Percentiles rank a stretch among this genome's conserved stretches.
Conservation (phyloP, 2,888 invertebrate genomes). For the Frankliniella fusca region DNA sequence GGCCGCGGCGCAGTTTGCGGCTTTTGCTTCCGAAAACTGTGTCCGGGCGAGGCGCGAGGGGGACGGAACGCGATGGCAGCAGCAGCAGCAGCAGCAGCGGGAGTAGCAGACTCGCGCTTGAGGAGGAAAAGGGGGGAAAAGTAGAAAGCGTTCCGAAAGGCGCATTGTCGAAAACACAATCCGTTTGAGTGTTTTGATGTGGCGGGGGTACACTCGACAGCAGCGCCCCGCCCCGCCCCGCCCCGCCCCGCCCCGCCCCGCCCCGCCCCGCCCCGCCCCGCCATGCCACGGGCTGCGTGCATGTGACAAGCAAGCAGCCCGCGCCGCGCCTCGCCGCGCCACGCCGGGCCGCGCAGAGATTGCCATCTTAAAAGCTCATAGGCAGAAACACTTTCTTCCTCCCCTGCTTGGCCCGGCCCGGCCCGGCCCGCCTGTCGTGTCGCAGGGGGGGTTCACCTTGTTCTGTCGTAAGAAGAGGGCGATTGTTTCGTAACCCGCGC, state of each 20-base stretch:
- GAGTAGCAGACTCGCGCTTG: background rate
- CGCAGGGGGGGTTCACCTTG: too few relatives aligned
- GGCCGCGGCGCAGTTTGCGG: background rate
- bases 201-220: background rate
- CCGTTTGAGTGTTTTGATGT: constrained; percentile 20
- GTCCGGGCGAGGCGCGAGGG: background rate
- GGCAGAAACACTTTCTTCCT: background rate
- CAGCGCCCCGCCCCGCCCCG: too few relatives aligned
- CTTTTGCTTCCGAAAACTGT: background rate
- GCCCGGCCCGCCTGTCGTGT: too few relatives aligned
- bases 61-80: background rate
- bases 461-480: too few relatives aligned
- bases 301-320: background rate
- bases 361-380: constrained; percentile 25
- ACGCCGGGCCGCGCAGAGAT: background rate
- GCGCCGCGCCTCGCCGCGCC: background rate
- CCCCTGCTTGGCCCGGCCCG: background rate
- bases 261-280: background rate
- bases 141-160: constrained; percentile 22
- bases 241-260: background rate
- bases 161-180: constrained; percentile 11
- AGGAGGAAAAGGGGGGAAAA: background rate
- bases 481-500: too few relatives aligned
- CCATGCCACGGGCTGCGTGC: background rate
- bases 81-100: background rate